These are phyloP conservation scores for Platyura marginata DNA, from an alignment of 1,140 invertebrate species.

Conservation along the genomic window DNA sequence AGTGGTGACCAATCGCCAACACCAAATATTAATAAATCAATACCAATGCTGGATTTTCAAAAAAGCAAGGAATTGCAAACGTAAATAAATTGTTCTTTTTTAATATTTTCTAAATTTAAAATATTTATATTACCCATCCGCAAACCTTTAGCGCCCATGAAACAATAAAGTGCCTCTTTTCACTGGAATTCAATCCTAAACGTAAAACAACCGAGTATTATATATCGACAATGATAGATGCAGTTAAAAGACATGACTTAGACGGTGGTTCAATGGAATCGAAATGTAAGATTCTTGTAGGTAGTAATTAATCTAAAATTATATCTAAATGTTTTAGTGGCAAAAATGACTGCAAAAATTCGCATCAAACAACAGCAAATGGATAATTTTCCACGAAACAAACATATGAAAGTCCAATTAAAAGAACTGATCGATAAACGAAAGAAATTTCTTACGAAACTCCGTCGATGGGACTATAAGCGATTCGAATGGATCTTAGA, in stretches of 20 bases:
- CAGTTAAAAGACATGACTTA: constrained; percentile 33
- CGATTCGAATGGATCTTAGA: constrained; percentile 76
- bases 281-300: constrained; percentile 24
- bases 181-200: constrained; percentile 29
- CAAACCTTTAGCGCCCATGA: constrained; percentile 29
- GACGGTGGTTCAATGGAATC: constrained; percentile 35
- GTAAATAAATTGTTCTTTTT: constrained; percentile 16
- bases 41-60: constrained; percentile 19
- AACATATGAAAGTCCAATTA: constrained; percentile 29
- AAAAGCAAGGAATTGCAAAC: constrained; percentile 32
- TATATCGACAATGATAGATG: constrained; percentile 24
- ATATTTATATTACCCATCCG: background rate
- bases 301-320: background rate
- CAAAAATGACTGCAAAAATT: constrained; percentile 32
- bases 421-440: constrained; percentile 59
- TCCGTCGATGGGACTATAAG: constrained; percentile 58
- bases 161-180: constrained; percentile 34
- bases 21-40: constrained; percentile 21
- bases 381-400: constrained; percentile 29
- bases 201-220: constrained; percentile 18
- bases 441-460: constrained; percentile 44
- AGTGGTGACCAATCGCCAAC: constrained; percentile 34
- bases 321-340: constrained; percentile 28
- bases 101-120: background rate
- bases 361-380: constrained; percentile 31